These are phyloP conservation scores for Nebria salina DNA, from an alignment of 2,888 invertebrate species.

Conservation along the genomic window DNA sequence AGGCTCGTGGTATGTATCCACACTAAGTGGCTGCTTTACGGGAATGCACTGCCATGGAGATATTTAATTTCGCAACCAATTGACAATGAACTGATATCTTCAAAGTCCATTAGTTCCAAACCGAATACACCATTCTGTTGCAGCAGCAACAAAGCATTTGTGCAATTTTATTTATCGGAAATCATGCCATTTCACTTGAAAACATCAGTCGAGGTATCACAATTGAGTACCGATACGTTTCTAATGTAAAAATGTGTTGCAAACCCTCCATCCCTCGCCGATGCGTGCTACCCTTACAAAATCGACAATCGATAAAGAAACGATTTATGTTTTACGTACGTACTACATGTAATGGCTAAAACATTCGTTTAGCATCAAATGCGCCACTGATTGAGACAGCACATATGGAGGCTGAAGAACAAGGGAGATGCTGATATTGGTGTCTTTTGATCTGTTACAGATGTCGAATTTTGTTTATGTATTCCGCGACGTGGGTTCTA, in stretches of 20 bases:
- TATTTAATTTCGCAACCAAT: neutral
- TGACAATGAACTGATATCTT: neutral
- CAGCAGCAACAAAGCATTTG: neutral
- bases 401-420: neutral
- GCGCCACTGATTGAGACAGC: conserved; percentile 2
- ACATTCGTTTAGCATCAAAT: conserved; percentile 39
- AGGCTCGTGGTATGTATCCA: too few species aligned
- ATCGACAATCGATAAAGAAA: conserved; percentile 45
- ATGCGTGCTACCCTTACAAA: conserved; percentile 11
- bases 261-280: neutral
- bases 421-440: conserved; percentile 17
- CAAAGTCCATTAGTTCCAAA: neutral
- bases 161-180: neutral
- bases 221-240: conserved; percentile 38
- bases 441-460: conserved; percentile 58
- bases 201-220: neutral
- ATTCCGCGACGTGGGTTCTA: neutral
- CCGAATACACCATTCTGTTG: neutral
- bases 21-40: too few species aligned
- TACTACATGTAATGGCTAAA: conserved; percentile 39
- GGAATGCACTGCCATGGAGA: neutral
- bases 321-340: conserved; percentile 33
- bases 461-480: conserved; percentile 54
- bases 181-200: conserved; percentile 40
- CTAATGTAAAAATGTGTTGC: neutral